Evolutionary conservation across 2,888 invertebrate species (phyloP).

Genomic region (Hoplodrina ambigua): DNA sequence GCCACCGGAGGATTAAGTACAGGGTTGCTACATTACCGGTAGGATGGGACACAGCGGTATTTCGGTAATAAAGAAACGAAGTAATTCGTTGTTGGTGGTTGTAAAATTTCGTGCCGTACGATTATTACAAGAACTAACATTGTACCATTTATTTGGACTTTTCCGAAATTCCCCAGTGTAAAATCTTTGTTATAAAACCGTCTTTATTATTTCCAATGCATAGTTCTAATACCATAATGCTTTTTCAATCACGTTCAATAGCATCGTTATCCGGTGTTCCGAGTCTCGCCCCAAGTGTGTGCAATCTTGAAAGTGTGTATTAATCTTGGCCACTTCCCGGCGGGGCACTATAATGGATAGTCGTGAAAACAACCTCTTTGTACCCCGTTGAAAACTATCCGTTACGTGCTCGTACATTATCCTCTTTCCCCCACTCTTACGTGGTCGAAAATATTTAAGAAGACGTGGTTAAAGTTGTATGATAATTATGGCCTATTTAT

Average conservation of each 20-base stretch:
- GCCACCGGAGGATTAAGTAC: conserved; percentile 75
- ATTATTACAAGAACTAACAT: neutral
- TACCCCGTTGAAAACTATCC: conserved; percentile 70
- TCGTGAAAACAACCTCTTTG: conserved; percentile 67
- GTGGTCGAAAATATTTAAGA: conserved; percentile 15
- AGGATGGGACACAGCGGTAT: conserved; percentile 38
- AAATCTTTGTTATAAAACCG: neutral
- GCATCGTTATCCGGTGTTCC: conserved; percentile 50
- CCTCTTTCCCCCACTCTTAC: conserved; percentile 1
- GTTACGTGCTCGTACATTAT: conserved; percentile 55
- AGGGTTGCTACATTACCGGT: conserved; percentile 44
- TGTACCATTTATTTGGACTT: neutral
- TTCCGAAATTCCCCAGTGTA: neutral
- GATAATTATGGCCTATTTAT: conserved; percentile 8
- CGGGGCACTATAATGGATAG: conserved; percentile 74
- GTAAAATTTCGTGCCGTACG: conserved; percentile 8
- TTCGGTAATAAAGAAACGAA: conserved; percentile 54
- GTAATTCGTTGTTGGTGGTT: conserved; percentile 36
- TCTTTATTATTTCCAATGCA: conserved; percentile 4
- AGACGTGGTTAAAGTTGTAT: conserved; percentile 8
- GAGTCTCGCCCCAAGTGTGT: conserved; percentile 33
- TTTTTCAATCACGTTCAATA: conserved; percentile 27
- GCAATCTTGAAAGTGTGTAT: conserved; percentile 64
- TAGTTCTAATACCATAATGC: conserved; percentile 8
- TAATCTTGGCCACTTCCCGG: conserved; percentile 71